These are phyloP conservation scores for Halichoeres trimaculatus DNA, from an alignment of 2,113 vertebrate genomes.

Conservation along the genomic window DNA sequence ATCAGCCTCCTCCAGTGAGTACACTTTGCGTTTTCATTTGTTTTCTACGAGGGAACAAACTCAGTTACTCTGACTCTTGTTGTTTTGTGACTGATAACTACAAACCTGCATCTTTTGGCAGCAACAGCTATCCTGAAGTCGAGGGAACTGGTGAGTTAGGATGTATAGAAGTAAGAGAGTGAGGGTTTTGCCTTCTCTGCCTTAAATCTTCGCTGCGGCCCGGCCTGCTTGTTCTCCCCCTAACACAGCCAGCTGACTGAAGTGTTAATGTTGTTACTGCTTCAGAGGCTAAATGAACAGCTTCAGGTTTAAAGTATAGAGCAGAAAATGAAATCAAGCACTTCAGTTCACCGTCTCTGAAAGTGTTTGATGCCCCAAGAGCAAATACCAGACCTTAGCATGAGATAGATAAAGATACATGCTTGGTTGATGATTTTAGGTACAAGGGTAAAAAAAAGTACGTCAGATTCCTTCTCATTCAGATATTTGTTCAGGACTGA, in stretches of 20 bases:
- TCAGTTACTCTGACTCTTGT: background rate
- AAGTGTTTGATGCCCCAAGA: background rate
- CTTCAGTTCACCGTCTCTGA: background rate
- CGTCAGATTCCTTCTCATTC: constrained; percentile 3
- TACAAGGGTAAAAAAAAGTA: too few relatives aligned
- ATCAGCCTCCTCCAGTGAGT: constrained; percentile 88
- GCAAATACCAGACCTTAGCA: background rate
- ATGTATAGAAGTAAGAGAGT: constrained; percentile 21
- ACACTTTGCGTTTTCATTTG: background rate
- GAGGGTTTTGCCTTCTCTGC: constrained; percentile 44
- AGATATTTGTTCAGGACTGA: constrained; percentile 4
- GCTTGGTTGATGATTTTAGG: background rate
- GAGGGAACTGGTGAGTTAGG: constrained; percentile 80
- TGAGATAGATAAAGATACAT: constrained; percentile 2
- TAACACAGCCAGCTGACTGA: constrained; percentile 52
- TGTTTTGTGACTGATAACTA: constrained; percentile 60
- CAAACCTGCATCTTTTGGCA: constrained; percentile 74
- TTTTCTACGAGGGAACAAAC: background rate
- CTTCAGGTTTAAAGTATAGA: constrained; percentile 1
- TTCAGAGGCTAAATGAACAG: constrained; percentile 8
- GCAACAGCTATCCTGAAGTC: constrained; percentile 69
- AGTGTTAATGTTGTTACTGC: constrained; percentile 31
- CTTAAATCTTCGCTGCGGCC: constrained; percentile 66
- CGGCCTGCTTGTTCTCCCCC: constrained; percentile 55
- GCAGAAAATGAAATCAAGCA: background rate